Evolutionary conservation across 2,797 vertebrate genomes (phyloP).

Genomic region (Coccyzus lansbergi): DNA sequence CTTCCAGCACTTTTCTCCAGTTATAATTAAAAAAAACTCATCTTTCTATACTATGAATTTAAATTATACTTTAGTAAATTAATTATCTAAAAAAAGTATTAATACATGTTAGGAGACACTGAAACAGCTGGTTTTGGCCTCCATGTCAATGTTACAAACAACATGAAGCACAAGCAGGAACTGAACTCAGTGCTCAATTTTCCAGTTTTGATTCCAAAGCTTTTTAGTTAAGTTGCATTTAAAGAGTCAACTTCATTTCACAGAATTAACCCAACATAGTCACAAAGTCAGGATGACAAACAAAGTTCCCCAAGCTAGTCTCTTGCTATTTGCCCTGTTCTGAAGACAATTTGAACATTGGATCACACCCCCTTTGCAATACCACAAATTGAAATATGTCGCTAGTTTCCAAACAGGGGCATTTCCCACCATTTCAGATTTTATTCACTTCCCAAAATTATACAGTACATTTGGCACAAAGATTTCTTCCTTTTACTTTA

Average conservation of each 20-base stretch:
- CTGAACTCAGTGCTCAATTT: neutral
- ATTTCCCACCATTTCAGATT: neutral
- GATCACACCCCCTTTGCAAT: neutral
- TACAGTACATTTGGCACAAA: neutral
- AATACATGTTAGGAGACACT: neutral
- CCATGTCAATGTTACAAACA: neutral
- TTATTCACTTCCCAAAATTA: neutral
- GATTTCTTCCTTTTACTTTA: neutral
- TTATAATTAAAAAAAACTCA: neutral
- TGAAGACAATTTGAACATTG: neutral
- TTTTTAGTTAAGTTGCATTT: neutral
- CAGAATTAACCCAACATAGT: neutral
- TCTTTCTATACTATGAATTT: neutral
- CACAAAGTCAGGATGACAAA: neutral
- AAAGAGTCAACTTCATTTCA: neutral
- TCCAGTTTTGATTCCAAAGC: neutral
- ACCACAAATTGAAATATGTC: neutral
- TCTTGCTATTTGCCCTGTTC: neutral
- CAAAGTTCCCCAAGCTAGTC: neutral
- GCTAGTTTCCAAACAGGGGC: neutral
- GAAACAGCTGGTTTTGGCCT: neutral
- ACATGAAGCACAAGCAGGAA: neutral
- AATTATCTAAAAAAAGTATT: neutral
- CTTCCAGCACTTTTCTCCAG: neutral
- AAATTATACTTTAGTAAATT: neutral